Percentiles rank a stretch among this genome's conserved stretches.
These are phyloP conservation scores for Trematocara variabile DNA, from an alignment of 2,113 vertebrate species.

Conservation along the genomic window DNA sequence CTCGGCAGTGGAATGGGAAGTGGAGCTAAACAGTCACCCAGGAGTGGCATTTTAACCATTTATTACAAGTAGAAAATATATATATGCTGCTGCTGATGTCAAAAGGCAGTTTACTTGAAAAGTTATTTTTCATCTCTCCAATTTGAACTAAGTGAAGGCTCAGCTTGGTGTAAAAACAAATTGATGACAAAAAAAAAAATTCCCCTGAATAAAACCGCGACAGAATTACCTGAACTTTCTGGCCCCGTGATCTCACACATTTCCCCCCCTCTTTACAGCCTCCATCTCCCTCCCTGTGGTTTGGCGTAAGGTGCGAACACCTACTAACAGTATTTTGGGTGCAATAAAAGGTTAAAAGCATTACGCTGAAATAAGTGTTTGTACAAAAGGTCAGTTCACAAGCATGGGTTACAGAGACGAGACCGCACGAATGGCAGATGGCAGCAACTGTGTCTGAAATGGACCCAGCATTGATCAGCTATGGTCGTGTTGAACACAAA, in stretches of 20 bases:
- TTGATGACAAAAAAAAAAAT: not conserved
- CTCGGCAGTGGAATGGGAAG: not conserved
- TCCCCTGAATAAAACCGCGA: not conserved
- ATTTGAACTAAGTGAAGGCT: not conserved
- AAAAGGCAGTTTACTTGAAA: not conserved
- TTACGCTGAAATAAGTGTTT: not conserved
- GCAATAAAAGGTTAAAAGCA: not conserved
- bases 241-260: not conserved
- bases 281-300: not conserved
- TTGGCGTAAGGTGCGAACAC: not conserved
- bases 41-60: not conserved
- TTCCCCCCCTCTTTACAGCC: accelerated
- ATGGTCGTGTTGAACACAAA: not conserved
- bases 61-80: not conserved
- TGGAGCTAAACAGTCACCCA: not conserved
- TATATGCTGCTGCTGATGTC: not conserved
- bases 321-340: not conserved
- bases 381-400: not conserved
- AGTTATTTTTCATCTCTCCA: not conserved
- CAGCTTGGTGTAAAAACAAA: not conserved
- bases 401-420: not conserved
- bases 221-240: slow-evolving; percentile 26
- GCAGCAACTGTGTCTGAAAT: not conserved
- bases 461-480: slow-evolving; percentile 2
- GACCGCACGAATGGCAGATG: slow-evolving; percentile 30